Percentiles rank a stretch among this genome's conserved stretches.
These are phyloP conservation scores for Pachycephus smyrnensis DNA, from an alignment of 2,888 invertebrate genomes.

Conservation along the genomic window DNA sequence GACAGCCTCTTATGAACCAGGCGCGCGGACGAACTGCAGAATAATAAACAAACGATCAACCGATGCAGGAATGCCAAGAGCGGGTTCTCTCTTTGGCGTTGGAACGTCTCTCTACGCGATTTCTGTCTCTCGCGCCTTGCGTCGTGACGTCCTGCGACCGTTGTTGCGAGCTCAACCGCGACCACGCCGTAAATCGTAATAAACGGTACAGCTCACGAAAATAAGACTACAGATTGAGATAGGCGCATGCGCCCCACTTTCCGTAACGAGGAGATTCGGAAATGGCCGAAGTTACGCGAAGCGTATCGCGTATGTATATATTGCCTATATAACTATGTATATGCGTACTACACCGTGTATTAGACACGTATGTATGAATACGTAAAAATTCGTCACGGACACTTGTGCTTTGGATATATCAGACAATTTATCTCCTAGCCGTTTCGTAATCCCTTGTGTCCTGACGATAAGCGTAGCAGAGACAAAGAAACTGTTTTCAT, in stretches of 20 bases:
- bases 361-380: not conserved
- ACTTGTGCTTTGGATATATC: not conserved
- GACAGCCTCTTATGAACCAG: constrained; percentile 1
- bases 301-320: not conserved
- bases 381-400: not conserved
- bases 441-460: not conserved
- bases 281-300: not conserved
- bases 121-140: not conserved
- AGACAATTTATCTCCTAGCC: not conserved
- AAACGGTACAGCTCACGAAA: not conserved
- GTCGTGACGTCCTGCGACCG: not conserved
- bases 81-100: not conserved
- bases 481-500: not conserved
- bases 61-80: constrained; percentile 4
- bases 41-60: constrained; percentile 10
- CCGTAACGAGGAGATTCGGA: not conserved
- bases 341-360: not conserved
- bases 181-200: not conserved
- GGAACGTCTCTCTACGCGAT: not conserved
- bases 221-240: not conserved
- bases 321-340: not conserved
- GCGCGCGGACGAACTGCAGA: constrained; percentile 7
- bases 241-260: not conserved
- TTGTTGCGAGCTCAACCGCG: not conserved
- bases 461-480: not conserved